phyloP scores from a whole-genome alignment of 2,888 invertebrate species.

The Lasioglossum morio region DNA sequence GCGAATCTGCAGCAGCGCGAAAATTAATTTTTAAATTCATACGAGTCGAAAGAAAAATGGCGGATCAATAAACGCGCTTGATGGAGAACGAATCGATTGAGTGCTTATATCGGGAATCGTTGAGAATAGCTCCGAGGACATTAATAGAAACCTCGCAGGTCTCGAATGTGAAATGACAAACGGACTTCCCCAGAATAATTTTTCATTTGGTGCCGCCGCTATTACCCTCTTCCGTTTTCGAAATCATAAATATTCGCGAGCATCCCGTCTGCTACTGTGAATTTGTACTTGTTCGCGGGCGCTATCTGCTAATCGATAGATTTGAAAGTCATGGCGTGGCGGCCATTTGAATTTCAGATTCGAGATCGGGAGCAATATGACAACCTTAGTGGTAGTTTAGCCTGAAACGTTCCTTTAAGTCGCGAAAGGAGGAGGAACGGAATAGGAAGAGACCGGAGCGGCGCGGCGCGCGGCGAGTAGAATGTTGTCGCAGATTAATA shows the following conservation, averaged over 20 bases:
- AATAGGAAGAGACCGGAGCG: not conserved
- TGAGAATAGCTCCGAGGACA: not conserved
- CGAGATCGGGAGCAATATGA: constrained; percentile 72
- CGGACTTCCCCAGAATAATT: constrained; percentile 44
- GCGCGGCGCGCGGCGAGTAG: not conserved
- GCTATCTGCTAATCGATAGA: constrained; percentile 72
- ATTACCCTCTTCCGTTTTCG: constrained; percentile 47
- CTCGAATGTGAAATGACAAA: constrained; percentile 30
- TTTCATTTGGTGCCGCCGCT: constrained; percentile 45
- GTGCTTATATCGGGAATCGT: not conserved
- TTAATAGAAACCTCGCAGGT: not conserved
- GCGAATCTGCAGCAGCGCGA: not conserved
- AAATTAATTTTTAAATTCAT: not conserved
- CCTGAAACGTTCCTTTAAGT: constrained; percentile 56
- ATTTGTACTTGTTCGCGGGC: constrained; percentile 67
- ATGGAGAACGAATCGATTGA: not conserved
- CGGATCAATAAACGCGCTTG: not conserved
- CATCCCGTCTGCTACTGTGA: constrained; percentile 57
- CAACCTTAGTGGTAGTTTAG: constrained; percentile 69
- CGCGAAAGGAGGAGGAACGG: not conserved
- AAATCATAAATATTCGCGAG: constrained; percentile 66
- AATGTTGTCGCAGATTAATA: constrained; percentile 55
- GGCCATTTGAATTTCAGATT: constrained; percentile 72
- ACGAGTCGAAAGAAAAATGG: not conserved
- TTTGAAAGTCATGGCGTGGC: constrained; percentile 73